These are phyloP conservation scores for Odiellus spinosus DNA, from an alignment of 2,888 invertebrate genomes.

Conservation along the genomic window DNA sequence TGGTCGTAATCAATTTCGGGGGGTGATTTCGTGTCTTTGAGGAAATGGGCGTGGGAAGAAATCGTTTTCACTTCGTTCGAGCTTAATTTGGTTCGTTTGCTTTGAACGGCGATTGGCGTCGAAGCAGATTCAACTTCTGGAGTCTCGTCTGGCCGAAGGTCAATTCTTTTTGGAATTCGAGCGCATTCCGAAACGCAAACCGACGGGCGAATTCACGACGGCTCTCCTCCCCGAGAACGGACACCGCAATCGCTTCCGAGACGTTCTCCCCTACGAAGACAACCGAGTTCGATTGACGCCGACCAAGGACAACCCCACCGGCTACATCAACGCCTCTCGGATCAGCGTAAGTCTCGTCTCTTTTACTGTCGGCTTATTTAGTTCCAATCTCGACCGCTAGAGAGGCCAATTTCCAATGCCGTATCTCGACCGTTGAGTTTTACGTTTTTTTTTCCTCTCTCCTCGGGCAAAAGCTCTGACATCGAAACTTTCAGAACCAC, in stretches of 20 bases:
- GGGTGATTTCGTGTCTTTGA: too few relatives aligned
- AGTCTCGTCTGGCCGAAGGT: slow-evolving; percentile 51
- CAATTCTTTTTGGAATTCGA: slow-evolving; percentile 59
- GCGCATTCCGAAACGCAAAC: slow-evolving; percentile 48
- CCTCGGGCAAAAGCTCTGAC: too few relatives aligned
- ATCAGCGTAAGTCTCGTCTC: slow-evolving; percentile 45
- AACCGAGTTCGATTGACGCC: slow-evolving; percentile 70
- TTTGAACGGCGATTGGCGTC: too few relatives aligned
- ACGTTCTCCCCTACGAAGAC: slow-evolving; percentile 77
- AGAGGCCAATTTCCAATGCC: too few relatives aligned
- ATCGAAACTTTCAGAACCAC: too few relatives aligned
- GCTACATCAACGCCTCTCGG: slow-evolving; percentile 85
- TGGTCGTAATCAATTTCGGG: too few relatives aligned
- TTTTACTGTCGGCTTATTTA: background rate
- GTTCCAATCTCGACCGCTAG: too few relatives aligned
- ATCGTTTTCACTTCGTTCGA: too few relatives aligned
- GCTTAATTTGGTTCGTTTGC: too few relatives aligned
- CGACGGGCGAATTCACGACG: slow-evolving; percentile 50
- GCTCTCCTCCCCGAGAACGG: slow-evolving; percentile 53
- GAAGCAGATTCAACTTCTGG: slow-evolving; percentile 35
- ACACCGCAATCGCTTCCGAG: slow-evolving; percentile 41
- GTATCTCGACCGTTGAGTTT: too few relatives aligned
- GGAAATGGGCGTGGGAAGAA: too few relatives aligned
- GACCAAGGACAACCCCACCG: slow-evolving; percentile 60
- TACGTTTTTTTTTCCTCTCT: too few relatives aligned